phyloP scores from a whole-genome alignment of 2,888 invertebrate genomes.

The Heliconius hortense region DNA sequence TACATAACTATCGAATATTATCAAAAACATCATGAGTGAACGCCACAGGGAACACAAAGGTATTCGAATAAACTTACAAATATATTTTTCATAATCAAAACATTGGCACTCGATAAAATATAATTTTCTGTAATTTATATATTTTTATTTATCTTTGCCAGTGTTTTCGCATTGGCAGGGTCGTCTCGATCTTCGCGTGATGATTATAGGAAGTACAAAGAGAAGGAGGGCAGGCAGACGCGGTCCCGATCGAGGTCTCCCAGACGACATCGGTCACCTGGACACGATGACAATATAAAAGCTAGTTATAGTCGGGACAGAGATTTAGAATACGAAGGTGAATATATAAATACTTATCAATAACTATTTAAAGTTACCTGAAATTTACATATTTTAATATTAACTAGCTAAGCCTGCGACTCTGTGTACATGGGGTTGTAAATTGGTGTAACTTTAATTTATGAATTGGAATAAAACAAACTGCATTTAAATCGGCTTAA shows the following conservation, averaged over 20 bases:
- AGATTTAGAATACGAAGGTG: constrained; percentile 50
- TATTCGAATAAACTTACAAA: constrained; percentile 57
- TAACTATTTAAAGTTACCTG: background rate
- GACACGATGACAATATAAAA: constrained; percentile 47
- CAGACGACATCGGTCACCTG: constrained; percentile 49
- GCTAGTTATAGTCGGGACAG: constrained; percentile 51
- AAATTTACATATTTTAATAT: background rate
- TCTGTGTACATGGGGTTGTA: too few species aligned
- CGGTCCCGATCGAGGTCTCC: constrained; percentile 62
- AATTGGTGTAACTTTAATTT: too few species aligned
- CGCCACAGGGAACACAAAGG: constrained; percentile 65
- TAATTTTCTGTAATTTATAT: constrained; percentile 56
- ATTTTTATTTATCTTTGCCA: constrained; percentile 84
- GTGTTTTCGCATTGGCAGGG: constrained; percentile 90
- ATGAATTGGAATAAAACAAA: too few species aligned
- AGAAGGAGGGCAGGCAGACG: constrained; percentile 52
- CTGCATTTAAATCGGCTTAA: too few species aligned
- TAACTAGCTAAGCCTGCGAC: too few species aligned
- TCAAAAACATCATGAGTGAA: constrained; percentile 55
- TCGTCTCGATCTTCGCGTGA: constrained; percentile 82
- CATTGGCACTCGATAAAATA: constrained; percentile 39
- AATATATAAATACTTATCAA: background rate
- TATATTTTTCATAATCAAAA: constrained; percentile 47
- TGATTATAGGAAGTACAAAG: constrained; percentile 74
- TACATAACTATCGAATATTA: constrained; percentile 18